Evolutionary conservation across 2,888 invertebrate genomes (phyloP), one percentile per base, ranked within the genome.

Genomic region (Charanyca ferruginea): DNA sequence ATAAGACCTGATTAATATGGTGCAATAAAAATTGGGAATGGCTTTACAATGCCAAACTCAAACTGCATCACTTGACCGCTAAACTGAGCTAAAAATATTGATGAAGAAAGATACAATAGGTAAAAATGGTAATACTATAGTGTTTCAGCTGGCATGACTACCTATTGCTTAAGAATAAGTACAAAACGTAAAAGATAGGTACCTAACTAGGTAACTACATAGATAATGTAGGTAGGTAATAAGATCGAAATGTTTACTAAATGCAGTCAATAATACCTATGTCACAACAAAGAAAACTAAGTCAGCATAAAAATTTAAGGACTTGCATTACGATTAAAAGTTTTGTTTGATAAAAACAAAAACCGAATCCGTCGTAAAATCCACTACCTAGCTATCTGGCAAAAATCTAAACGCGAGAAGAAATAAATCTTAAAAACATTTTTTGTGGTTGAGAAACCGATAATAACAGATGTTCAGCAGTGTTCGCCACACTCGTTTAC

Each of bases 401-500:
- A 72, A 60, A 78, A 73, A 73, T 73, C 77, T 72, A 66, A 66
- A 62, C 60, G 58, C 49, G 44, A 51, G 52, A 68, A 51, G 52
- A 68, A 79, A 80, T 83, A 78, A 83, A 83, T 82, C 77, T 77
- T 77, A 32, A 61, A 73, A 83, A 61, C 65, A 75, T 86, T 87
- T 87, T 87, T 85, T 86, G 83, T 80, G 73, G 77, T 75, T 57
- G 52, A 57, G 69, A 80, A 81, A 75, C 70, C 72, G 66, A 83
- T 80, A 81, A 70, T 79, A 85, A 81, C 87, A 87, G 86, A 87
- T 87, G 87, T 85, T 83, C 70, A 54, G 61, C 75, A 70, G 52
- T 66, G 73, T 72, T 78, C 73, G 22, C 51, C 73, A 73, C 72
- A 68, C 57, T 70, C 38, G 53, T 65, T 78, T 77, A 80, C 58